Evolutionary conservation across 2,113 vertebrate genomes (phyloP), one percentile per base, ranked within the genome.

Genomic region (Entelurus aequoreus): DNA sequence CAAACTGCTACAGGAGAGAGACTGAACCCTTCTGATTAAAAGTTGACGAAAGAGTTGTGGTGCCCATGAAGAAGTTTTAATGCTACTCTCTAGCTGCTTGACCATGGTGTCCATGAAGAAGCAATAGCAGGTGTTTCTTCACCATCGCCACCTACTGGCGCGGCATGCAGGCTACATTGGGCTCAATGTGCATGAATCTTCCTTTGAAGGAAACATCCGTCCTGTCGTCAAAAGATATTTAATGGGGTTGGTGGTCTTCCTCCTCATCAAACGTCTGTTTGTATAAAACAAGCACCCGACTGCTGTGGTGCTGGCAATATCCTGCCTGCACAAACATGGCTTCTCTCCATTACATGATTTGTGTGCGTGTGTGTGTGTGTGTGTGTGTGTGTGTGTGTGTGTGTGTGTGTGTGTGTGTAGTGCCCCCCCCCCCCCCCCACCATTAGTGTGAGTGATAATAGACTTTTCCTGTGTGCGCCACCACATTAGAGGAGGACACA

Each of bases 251-350:
- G 83, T 68, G 82, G 77, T 73, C 84, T 89, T 89, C 87, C 86
- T 89, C 85, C 85, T 89, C 86, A 90, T 90, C 88, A 92, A 82
- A 85, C 82, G 75, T 81, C 77, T 88, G 86, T 89, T 90, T 90
- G 89, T 62, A 71, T 78, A 83, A 86, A 86, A 76, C 78, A 76
- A 89, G 77, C 82, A 76, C 86, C 79, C 87, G 69, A 74, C 82
- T 79, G 48, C 87, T 28, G 28, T 28, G 28, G 28, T 28, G 28
- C 28, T 28, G 28, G 1, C 28, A 28, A 28, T 4, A 28, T 28
- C 28, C 28, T 28, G 28, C 28, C 4, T 28, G 28, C 40, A 42
- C 40, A 42, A 3, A 71, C 59, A 63, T 40, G 59, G 58, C 75
- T 65, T 53, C 76, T 66, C 77, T 54, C 71, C 77, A 72, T 72